Evolutionary conservation across 2,888 invertebrate genomes (phyloP), one percentile per base, ranked within the genome.

Genomic region (Smittia sp.): DNA sequence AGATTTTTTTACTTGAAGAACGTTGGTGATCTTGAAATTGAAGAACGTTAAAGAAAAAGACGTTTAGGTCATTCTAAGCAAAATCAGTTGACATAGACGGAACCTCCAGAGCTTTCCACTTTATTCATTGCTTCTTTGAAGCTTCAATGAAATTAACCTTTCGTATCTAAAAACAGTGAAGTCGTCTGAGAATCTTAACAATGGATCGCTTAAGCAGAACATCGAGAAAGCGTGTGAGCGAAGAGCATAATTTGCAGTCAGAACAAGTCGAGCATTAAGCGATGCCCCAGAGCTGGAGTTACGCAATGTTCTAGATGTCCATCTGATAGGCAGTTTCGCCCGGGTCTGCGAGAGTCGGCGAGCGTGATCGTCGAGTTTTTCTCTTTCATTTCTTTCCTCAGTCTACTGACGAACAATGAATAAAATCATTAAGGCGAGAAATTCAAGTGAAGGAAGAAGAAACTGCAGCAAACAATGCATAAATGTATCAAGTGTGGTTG

Each of bases 121-220:
- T 38, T 38, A 9, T 38, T 38, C 38, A 46, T 7, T 46, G 11
- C 46, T 13, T 13, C 46, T 46, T 46, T 46, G 11, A 11, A n/a
- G n/a, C 46, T 46, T 46, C 46, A 46, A 46, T 46, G 46, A 46
- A 46, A 46, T 46, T 46, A n/a, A 46, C 46, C 46, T 46, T 46
- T n/a, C 11, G 46, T 15, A n/a, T n/a, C 15, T n/a, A 46, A 15
- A 46, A 46, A 46, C n/a, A 13, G 2, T n/a, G n/a, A 46, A 11
- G 11, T 46, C n/a, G 46, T 46, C 46, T 46, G 46, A 46, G 46
- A 46, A 46, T 46, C 11, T 46, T 46, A 46, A 46, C 46, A 46
- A 46, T 46, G 46, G 46, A 46, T 46, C 46, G 11, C 15, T 46
- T 46, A 11, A 46, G 15, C 46, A 46, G 46, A 46, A 46, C 46